Evolutionary conservation across 2,888 invertebrate species (phyloP).

Genomic region (Andrena marginata): DNA sequence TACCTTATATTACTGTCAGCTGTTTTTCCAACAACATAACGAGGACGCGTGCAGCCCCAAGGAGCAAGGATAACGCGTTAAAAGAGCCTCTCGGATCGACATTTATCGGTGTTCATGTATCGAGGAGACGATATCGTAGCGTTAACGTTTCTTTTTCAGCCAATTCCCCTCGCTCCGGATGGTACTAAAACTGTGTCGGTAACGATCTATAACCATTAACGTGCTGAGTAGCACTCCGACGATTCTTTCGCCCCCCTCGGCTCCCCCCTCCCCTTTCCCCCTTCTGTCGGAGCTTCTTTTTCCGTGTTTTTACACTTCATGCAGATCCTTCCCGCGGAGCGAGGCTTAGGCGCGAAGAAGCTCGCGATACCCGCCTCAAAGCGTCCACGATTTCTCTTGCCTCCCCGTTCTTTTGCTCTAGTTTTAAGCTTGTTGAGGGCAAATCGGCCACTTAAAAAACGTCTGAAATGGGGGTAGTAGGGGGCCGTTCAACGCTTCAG

Average conservation of each 20-base stretch:
- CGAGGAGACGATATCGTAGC: slow-evolving; percentile 50
- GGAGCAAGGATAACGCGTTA: slow-evolving; percentile 31
- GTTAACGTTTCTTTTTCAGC: slow-evolving; percentile 64
- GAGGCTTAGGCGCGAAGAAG: slow-evolving; percentile 12
- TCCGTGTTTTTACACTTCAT: slow-evolving; percentile 26
- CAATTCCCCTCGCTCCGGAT: slow-evolving; percentile 22
- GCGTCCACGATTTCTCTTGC: slow-evolving; percentile 4
- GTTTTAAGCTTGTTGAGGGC: slow-evolving; percentile 37
- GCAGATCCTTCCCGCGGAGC: slow-evolving; percentile 6
- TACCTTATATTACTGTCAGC: background rate
- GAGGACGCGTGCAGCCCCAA: background rate
- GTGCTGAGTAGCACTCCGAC: slow-evolving; percentile 46
- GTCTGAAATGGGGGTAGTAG: slow-evolving; percentile 26
- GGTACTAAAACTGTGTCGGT: slow-evolving; percentile 59
- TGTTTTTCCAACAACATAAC: background rate
- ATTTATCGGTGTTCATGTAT: slow-evolving; percentile 59
- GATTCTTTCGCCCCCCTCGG: slow-evolving; percentile 28
- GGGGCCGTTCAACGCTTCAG: slow-evolving; percentile 52
- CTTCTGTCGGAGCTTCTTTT: background rate
- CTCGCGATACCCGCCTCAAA: slow-evolving; percentile 20
- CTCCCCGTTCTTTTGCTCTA: background rate
- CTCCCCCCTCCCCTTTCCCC: slow-evolving; percentile 12
- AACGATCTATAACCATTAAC: slow-evolving; percentile 70
- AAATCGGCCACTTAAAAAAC: slow-evolving; percentile 64
- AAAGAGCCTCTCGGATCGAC: slow-evolving; percentile 49